Base-by-base conservation (phyloP, 2,797 vertebrate species). In the Chromobotia macracanthus region DNA sequence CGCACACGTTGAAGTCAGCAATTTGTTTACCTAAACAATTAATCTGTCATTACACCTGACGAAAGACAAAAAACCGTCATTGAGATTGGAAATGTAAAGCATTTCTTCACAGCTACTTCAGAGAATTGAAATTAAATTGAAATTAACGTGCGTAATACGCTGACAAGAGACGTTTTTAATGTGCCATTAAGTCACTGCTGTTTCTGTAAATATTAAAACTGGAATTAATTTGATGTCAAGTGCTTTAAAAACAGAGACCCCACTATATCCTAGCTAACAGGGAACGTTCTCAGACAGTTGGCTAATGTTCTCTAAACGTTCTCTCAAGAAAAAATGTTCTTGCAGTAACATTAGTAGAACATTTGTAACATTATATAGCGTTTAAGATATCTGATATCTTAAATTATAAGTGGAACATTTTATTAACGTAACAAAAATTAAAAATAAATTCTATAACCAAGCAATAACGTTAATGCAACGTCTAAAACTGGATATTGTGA, bases 11-110 rank as follows among this genome's bases (percentile, higher is more conserved):
- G 13, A 75, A 77, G 60, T 50, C 44, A 70, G 82, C 53, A 63
- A 61, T 68, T 51, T 85, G 82, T 84, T 86, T 86, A 87, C 83
- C 25, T 73, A 63, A 35, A 63, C 83, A 86, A 85, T 87, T 88
- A 83, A 83, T 83, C 75, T 78, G 80, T 82, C 84, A 85, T 86
- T 85, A 84, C 61, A 41, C 77, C 73, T 69, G 71, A 77, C 9
- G 46, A 75, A 75, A 64, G 75, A 82, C 80, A 72, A 80, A 82
- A 78, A 72, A 60, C 51, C 77, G 60, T 72, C 68, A 15, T 83
- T 80, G 68, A 81, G 81, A 81, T 83, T n/a, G 35, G 41, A 7
- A 66, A 79, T 56, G 70, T 66, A 74, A 28, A 55, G 58, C 64
- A 66, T 80, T 53, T 79, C 77, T 82, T 81, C 61, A 51, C 63